phyloP scores from a whole-genome alignment of 2,888 invertebrate genomes.

The Meteorus cinctellus region DNA sequence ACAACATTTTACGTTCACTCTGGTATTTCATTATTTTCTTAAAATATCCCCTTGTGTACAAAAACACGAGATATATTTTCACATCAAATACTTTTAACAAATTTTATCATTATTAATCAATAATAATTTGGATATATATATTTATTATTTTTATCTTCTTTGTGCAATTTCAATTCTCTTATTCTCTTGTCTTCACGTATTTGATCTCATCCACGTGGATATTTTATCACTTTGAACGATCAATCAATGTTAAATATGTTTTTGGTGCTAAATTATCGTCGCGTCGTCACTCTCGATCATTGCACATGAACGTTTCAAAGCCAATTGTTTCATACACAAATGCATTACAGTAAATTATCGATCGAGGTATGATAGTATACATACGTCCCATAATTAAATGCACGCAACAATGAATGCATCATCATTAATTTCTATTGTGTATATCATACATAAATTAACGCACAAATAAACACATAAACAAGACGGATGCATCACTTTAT shows the following conservation, averaged over 20 bases:
- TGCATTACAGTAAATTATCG: constrained; percentile 1
- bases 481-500: not conserved
- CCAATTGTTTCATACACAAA: not conserved
- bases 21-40: constrained; percentile 68
- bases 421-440: not conserved
- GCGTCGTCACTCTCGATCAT: not conserved
- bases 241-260: not conserved
- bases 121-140: not conserved
- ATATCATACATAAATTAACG: not conserved
- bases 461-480: not conserved
- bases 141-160: not conserved
- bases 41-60: not conserved
- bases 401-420: not conserved
- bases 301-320: constrained; percentile 1
- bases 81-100: constrained; percentile 12
- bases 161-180: constrained; percentile 22
- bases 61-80: not conserved
- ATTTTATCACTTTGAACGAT: not conserved
- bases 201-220: not conserved
- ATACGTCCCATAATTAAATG: not conserved
- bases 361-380: not conserved
- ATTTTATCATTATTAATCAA: not conserved
- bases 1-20: constrained; percentile 66
- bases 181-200: not conserved
- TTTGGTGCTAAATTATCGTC: not conserved